Evolutionary conservation across 2,113 vertebrate genomes (phyloP), one percentile per base, ranked within the genome.

Genomic region (Oncorhynchus kisutch): DNA sequence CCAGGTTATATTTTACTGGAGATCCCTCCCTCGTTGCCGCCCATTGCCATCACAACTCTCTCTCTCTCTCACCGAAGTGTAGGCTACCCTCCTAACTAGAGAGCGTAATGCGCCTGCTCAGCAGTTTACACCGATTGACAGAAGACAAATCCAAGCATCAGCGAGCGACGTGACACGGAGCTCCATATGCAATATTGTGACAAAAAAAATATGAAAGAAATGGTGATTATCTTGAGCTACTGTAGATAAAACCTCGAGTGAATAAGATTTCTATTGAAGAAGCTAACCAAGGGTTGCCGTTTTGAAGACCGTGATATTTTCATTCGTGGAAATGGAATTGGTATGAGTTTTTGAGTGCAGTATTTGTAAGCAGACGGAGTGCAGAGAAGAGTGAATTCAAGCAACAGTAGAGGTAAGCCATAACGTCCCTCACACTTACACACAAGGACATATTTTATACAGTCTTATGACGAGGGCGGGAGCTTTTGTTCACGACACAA

Each of bases 381-480:
- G 27, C 29, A 25, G 75, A 78, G 39, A 80, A 75, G 73, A 51
- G 85, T 74, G 75, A 82, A 80, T 83, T 74, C 79, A 75, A 81
- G 84, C 77, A 81, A 2, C 81, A 3, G 64, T 8, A 81, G 75
- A 90, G 90, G 90, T 90, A 77, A 88, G 83, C 5, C 9, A 22
- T 68, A 12, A 31, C 25, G 16, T 22, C 16, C 7, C 31, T 22
- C 29, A 34, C 25, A 31, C 14, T 45, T 9, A 39, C 16, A 45
- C 14, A 18, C 5, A 54, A 54, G 3, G 13, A 14, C 12, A 14
- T 18, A 2, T 45, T 54, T 54, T 54, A 18, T 54, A 54, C 16
- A 18, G 51, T 54, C 14, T 51, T 51, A 54, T 54, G 51, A 54
- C 49, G 39, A 39, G 39, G 39, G 39, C 8, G 39, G 39, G 1